Percentiles rank a stretch among this genome's conserved stretches.
Conservation (phyloP, 1,140 invertebrate species). For the Drosophila grimshawi region DNA sequence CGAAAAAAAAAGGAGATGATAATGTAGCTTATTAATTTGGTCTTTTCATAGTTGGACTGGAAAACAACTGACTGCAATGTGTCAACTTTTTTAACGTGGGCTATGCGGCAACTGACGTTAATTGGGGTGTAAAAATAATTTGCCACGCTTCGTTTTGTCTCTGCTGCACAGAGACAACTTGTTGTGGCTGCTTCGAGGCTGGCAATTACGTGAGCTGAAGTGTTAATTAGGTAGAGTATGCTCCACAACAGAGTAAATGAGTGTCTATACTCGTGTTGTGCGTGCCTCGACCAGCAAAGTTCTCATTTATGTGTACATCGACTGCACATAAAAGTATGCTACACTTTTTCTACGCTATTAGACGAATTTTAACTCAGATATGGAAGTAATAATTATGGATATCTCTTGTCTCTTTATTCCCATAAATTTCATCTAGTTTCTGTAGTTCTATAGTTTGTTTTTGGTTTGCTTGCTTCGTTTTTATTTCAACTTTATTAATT, state of each 20-base stretch:
- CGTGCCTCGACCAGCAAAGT: background rate
- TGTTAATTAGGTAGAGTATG: constrained; percentile 14
- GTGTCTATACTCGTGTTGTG: background rate
- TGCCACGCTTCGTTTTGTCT: constrained; percentile 47
- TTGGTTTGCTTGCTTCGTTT: background rate
- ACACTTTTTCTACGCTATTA: background rate
- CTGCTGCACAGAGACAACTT: constrained; percentile 32
- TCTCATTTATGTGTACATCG: background rate
- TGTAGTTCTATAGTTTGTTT: background rate
- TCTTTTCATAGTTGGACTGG: constrained; percentile 42
- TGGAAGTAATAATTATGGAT: too few relatives aligned
- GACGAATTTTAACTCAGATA: too few relatives aligned
- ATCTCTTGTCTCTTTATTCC: too few relatives aligned
- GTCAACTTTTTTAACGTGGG: background rate
- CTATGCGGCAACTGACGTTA: constrained; percentile 25
- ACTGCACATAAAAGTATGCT: constrained; percentile 9
- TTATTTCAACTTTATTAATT: background rate
- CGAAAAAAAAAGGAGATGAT: background rate
- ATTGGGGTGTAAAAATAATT: constrained; percentile 65
- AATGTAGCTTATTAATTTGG: constrained; percentile 59
- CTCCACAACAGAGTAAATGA: background rate
- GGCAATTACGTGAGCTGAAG: constrained; percentile 47
- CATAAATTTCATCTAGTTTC: background rate
- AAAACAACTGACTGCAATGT: constrained; percentile 4
- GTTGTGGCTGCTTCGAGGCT: background rate